These are phyloP conservation scores for Coenobita brevimanus DNA, from an alignment of 1,140 invertebrate species.

Conservation along the genomic window DNA sequence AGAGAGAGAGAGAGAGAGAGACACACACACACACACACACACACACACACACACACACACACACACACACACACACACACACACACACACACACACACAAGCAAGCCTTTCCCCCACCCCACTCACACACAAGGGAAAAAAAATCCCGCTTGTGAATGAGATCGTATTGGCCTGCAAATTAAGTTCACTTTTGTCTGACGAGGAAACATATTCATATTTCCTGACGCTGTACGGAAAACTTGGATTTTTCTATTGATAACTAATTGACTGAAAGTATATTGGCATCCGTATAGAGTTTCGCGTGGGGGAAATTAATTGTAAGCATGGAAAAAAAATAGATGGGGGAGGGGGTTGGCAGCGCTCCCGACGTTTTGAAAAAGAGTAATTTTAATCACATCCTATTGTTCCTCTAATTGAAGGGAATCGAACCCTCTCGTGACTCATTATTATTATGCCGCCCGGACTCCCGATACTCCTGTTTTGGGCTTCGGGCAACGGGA, in stretches of 20 bases:
- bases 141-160: constrained; percentile 32
- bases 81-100: constrained; percentile 31
- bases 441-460: background rate
- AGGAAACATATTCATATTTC: constrained; percentile 41
- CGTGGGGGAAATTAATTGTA: constrained; percentile 46
- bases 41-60: constrained; percentile 33
- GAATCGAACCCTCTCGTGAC: background rate
- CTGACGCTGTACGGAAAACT: constrained; percentile 31
- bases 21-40: constrained; percentile 36
- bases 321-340: constrained; percentile 34
- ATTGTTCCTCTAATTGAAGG: constrained; percentile 41
- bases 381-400: constrained; percentile 44
- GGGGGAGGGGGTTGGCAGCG: too few species aligned
- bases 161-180: constrained; percentile 47
- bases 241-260: constrained; percentile 37
- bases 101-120: background rate
- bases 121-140: background rate
- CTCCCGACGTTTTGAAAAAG: background rate
- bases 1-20: background rate
- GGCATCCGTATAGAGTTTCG: constrained; percentile 50
- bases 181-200: constrained; percentile 29
- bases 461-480: too few species aligned
- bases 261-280: constrained; percentile 55
- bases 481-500: too few species aligned
- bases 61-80: constrained; percentile 36